These are phyloP conservation scores for Meta bourneti DNA, from an alignment of 2,888 invertebrate genomes.

Conservation along the genomic window DNA sequence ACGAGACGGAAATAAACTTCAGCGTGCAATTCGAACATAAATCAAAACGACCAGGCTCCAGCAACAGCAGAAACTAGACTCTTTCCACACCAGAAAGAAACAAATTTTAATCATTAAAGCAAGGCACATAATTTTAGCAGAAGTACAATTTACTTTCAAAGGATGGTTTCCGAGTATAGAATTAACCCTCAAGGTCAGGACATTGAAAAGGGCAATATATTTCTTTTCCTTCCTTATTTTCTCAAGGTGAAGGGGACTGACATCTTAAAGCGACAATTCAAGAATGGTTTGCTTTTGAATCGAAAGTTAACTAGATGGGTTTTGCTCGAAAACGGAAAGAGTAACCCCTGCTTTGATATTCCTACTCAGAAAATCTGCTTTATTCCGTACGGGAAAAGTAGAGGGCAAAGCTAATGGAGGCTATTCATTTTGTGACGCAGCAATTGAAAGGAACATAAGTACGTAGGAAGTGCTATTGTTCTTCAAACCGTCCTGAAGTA, in stretches of 20 bases:
- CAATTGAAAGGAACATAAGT: slow-evolving; percentile 12
- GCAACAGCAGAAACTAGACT: too few species aligned
- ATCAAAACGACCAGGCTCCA: too few species aligned
- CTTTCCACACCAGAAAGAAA: too few species aligned
- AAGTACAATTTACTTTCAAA: background rate
- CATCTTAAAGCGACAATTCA: background rate
- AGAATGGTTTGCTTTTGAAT: too few species aligned
- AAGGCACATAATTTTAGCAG: background rate
- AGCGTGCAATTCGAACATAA: too few species aligned
- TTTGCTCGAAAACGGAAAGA: background rate
- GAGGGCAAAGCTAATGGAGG: slow-evolving; percentile 33
- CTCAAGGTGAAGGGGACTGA: background rate
- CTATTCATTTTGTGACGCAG: slow-evolving; percentile 40
- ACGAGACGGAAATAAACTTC: too few species aligned
- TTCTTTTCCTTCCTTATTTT: background rate
- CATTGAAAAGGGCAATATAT: slow-evolving; percentile 11
- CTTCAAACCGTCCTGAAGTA: background rate
- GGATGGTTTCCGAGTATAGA: background rate
- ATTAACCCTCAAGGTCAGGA: background rate
- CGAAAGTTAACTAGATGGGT: too few species aligned
- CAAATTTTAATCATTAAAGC: background rate
- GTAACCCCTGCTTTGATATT: background rate
- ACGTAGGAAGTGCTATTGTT: slow-evolving; percentile 42
- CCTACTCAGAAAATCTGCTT: slow-evolving; percentile 30
- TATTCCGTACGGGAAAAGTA: slow-evolving; percentile 26